Base-by-base conservation (phyloP, 2,113 vertebrate genomes). In the Setophaga petechia region DNA sequence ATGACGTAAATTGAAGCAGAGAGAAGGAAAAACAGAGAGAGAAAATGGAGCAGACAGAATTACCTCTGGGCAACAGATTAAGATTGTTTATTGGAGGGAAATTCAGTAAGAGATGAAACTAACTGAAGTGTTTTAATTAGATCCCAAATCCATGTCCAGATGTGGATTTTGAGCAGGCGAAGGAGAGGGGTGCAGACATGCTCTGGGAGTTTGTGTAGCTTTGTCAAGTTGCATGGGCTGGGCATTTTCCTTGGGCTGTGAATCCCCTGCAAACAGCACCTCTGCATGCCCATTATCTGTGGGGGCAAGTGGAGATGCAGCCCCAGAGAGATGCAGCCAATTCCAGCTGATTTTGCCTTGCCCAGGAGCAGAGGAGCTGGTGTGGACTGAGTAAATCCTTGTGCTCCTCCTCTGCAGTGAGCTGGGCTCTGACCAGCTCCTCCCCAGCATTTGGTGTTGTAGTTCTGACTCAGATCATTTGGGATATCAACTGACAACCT, bases 41-140 rank as follows among this genome's bases (percentile, higher is more conserved):
- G 67, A 93, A 96, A 93, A 85, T 28, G 27, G 51, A 85, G 67
- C 66, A 68, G 54, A 66, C 37, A 35, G 37, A 91, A 59, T 85
- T 89, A 76, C 78, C 91, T 79, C 54, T 62, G 66, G 87, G 89
- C 87, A 87, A 43, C 62, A 90, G 62, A 73, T 79, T 74, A 84
- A 30, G 78, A 76, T 84, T 76, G 74, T 69, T 84, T 93, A 62
- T 91, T 59, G 55, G 74, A 91, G 39, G 30, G 43, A 79, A 83
- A 82, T 37, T 57, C 66, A 89, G 57, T 79, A 68, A 58, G 77
- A 73, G 71, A 57, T 73, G 49, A 83, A 95, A 89, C 24, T 37
- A 91, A 51, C 41, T 79, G 66, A 72, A 94, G 58, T 76, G 46
- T 77, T 89, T 94, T 92, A 91, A 85, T 96, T 84, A 58, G 78